A percentile compares a stretch with the other conserved stretches of the same genome.
Conservation (phyloP, 2,113 vertebrate species). For the Potamarius usumacintae region DNA sequence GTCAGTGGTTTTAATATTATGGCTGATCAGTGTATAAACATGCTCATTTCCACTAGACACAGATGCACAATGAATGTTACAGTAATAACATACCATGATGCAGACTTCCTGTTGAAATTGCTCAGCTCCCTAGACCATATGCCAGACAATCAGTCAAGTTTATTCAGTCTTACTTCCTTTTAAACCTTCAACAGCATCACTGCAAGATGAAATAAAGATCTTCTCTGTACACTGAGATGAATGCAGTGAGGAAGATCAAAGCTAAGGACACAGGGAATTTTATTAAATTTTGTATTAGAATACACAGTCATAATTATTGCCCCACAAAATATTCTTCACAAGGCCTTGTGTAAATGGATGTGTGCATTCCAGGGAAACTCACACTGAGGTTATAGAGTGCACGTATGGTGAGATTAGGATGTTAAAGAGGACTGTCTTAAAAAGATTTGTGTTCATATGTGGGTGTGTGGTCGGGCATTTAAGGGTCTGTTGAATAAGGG, state of each 20-base stretch:
- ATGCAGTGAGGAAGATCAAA: slow-evolving; percentile 71
- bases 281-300: slow-evolving; percentile 66
- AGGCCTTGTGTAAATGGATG: slow-evolving; percentile 61
- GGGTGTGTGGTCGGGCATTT: not conserved
- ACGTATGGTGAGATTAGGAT: slow-evolving; percentile 1
- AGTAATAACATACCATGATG: not conserved
- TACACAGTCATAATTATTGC: slow-evolving; percentile 72
- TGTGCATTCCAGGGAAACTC: slow-evolving; percentile 58
- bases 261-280: slow-evolving; percentile 70
- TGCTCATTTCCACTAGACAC: slow-evolving; percentile 22
- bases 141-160: not conserved
- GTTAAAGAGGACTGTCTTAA: slow-evolving; percentile 25
- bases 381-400: not conserved
- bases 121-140: not conserved
- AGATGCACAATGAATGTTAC: slow-evolving; percentile 13
- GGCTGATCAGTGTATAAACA: not conserved
- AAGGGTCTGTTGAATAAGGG: not conserved
- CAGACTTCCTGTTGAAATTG: slow-evolving; percentile 11
- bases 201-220: slow-evolving; percentile 12
- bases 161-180: not conserved
- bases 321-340: slow-evolving; percentile 73
- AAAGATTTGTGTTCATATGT: slow-evolving; percentile 9
- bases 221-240: slow-evolving; percentile 55
- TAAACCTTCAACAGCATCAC: slow-evolving; percentile 7
- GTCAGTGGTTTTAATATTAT: too few species aligned